These are phyloP conservation scores for Herminia tarsipennalis DNA, from an alignment of 2,888 invertebrate genomes.

Conservation along the genomic window DNA sequence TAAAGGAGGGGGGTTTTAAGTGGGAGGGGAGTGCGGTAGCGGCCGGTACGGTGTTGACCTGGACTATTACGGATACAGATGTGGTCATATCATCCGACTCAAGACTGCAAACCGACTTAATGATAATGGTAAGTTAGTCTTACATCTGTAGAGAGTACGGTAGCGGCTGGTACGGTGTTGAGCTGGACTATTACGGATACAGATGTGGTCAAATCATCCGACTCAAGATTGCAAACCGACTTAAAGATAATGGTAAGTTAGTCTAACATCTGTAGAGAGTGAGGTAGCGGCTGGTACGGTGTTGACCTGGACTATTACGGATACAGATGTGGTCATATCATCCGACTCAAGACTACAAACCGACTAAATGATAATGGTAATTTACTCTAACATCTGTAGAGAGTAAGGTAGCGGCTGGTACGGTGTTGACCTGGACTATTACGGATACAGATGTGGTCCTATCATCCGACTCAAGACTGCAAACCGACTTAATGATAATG, in stretches of 20 bases:
- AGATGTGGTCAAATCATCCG: constrained; percentile 66
- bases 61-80: constrained; percentile 73
- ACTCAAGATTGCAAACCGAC: constrained; percentile 70
- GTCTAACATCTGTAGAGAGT: too few relatives aligned
- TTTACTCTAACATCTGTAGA: too few relatives aligned
- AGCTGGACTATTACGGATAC: constrained; percentile 72
- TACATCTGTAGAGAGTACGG: constrained; percentile 70
- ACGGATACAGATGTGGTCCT: constrained; percentile 69
- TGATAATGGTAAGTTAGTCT: constrained; percentile 75
- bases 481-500: constrained; percentile 77
- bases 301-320: constrained; percentile 70
- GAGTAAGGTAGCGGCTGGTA: constrained; percentile 68
- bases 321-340: constrained; percentile 67
- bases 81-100: constrained; percentile 67
- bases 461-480: constrained; percentile 65
- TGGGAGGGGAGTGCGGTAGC: constrained; percentile 72
- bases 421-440: constrained; percentile 71
- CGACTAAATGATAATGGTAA: constrained; percentile 78
- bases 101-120: constrained; percentile 69
- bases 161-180: constrained; percentile 69
- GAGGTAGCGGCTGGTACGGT: constrained; percentile 71
- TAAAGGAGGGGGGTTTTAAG: constrained; percentile 63
- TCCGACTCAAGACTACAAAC: constrained; percentile 68
- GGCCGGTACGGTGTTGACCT: constrained; percentile 67
- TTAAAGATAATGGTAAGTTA: constrained; percentile 76